phyloP scores from a whole-genome alignment of 2,888 invertebrate genomes.

The Drosophila emarginata region DNA sequence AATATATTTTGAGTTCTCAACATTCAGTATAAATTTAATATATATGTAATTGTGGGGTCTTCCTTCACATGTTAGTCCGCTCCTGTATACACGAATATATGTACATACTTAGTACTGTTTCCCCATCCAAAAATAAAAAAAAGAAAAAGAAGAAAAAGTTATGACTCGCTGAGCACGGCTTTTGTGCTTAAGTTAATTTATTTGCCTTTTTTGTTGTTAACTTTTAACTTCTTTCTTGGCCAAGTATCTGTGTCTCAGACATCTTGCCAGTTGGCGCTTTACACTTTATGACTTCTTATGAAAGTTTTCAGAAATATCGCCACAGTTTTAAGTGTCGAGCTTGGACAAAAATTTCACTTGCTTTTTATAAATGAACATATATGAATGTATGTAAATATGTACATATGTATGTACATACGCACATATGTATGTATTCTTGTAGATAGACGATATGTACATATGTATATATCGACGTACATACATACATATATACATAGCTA shows the following conservation, averaged over 20 bases:
- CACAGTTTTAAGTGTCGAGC: conserved; percentile 42
- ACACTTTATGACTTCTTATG: conserved; percentile 62
- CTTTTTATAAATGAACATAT: conserved; percentile 12
- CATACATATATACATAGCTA: conserved; percentile 5
- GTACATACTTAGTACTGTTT: background rate
- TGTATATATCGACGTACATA: too few species aligned
- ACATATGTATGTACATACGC: background rate
- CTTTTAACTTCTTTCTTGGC: conserved; percentile 18
- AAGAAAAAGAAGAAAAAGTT: background rate
- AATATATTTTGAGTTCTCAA: too few species aligned
- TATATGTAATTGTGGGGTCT: too few species aligned
- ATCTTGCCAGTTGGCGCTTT: conserved; percentile 15
- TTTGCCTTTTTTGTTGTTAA: conserved; percentile 17
- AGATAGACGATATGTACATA: background rate
- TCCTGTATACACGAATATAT: background rate
- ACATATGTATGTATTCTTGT: conserved; percentile 2
- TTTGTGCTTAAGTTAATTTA: conserved; percentile 63
- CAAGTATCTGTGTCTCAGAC: conserved; percentile 1
- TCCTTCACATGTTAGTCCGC: too few species aligned
- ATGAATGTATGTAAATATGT: background rate
- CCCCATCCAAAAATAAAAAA: background rate
- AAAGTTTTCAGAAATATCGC: conserved; percentile 73
- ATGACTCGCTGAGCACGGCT: conserved; percentile 37
- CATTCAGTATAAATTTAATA: too few species aligned
- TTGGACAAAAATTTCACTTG: conserved; percentile 63